Conservation (phyloP, 2,888 invertebrate genomes). For the Reticulitermes lucifugus region DNA sequence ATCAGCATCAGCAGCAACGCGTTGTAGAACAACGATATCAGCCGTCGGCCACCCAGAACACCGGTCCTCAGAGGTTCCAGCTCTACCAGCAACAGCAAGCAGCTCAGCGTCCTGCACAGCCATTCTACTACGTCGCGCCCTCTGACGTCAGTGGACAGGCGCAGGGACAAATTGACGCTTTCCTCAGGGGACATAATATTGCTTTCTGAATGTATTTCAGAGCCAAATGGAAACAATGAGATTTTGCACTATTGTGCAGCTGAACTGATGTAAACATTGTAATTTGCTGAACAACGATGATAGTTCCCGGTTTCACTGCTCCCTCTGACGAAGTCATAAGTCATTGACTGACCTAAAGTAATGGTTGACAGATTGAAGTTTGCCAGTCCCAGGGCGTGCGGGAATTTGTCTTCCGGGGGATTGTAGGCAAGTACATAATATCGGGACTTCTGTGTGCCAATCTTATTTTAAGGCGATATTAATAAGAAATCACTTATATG, state of each 20-base stretch:
- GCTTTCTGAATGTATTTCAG: constrained; percentile 44
- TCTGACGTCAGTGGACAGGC: constrained; percentile 64
- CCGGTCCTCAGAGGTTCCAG: constrained; percentile 56
- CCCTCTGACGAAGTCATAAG: constrained; percentile 18
- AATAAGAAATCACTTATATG: too few relatives aligned
- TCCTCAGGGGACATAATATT: constrained; percentile 72
- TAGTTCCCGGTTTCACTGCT: not conserved
- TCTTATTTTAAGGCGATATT: too few relatives aligned
- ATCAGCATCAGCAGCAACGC: constrained; percentile 59
- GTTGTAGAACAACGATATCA: constrained; percentile 69
- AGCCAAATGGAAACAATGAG: not conserved
- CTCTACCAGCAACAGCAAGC: constrained; percentile 57
- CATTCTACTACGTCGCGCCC: constrained; percentile 69
- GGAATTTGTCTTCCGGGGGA: too few relatives aligned
- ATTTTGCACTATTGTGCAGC: not conserved
- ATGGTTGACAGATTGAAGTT: not conserved
- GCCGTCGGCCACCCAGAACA: not conserved
- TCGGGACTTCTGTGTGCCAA: too few relatives aligned
- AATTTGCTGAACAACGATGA: not conserved
- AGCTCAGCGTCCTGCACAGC: constrained; percentile 58
- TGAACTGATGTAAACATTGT: not conserved
- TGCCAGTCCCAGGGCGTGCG: too few relatives aligned
- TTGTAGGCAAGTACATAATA: too few relatives aligned
- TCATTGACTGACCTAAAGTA: not conserved
- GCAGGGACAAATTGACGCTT: constrained; percentile 82